phyloP scores from a whole-genome alignment of 1,140 invertebrate genomes.

The Hyposmocoma kahamanoa region DNA sequence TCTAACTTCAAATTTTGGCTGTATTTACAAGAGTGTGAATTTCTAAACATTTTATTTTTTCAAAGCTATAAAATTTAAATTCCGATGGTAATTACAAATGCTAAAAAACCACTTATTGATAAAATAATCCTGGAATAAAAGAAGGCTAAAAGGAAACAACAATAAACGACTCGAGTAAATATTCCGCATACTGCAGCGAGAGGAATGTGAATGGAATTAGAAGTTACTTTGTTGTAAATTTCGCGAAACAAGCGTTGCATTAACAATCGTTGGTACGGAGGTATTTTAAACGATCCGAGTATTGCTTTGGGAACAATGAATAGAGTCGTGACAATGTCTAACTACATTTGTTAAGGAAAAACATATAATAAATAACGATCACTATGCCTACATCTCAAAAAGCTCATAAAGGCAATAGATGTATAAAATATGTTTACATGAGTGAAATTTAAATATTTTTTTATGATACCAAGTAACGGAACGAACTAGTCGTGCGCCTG shows the following conservation, averaged over 20 bases:
- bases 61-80: too few species aligned
- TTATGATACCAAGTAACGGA: too few species aligned
- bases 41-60: too few species aligned
- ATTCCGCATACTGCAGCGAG: conserved; percentile 25
- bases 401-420: background rate
- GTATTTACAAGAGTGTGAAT: too few species aligned
- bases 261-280: conserved; percentile 7
- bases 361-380: background rate
- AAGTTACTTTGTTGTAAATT: conserved; percentile 34
- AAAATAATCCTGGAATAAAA: background rate
- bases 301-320: too few species aligned
- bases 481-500: too few species aligned
- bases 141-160: conserved; percentile 6
- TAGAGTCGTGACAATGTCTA: background rate
- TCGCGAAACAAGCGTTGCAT: conserved; percentile 23
- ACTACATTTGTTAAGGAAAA: background rate
- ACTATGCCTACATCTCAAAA: background rate
- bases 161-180: conserved; percentile 31
- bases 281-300: too few species aligned
- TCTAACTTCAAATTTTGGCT: too few species aligned
- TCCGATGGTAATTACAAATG: background rate
- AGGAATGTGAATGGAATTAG: conserved; percentile 33
- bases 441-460: background rate
- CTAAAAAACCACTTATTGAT: background rate
- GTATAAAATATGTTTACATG: background rate